Conservation (phyloP, 37 sponge, comb jelly and placozoan genomes). For the Hexactinellida sp. region DNA sequence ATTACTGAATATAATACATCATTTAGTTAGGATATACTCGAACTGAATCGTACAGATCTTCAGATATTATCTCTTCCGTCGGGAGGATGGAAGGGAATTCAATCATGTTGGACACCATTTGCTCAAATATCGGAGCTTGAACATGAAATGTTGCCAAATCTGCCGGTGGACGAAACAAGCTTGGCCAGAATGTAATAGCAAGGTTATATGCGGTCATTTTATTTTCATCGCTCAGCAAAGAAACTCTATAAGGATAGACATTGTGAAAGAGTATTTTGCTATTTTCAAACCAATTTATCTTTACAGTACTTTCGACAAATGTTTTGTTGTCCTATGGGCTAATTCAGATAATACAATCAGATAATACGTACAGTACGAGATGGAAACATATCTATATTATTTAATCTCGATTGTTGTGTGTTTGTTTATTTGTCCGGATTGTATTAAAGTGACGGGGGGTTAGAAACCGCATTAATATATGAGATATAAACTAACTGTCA, state of each 20-base stretch:
- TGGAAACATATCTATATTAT: no score
- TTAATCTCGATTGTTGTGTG: no score
- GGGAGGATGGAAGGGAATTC: neutral
- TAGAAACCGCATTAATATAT: no score
- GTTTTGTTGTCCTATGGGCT: no score
- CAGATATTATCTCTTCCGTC: neutral
- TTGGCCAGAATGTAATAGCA: conserved; percentile 1
- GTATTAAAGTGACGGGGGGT: no score
- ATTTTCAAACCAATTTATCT: no score
- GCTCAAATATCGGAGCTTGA: neutral
- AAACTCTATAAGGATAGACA: neutral
- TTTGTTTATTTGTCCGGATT: no score
- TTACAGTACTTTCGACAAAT: no score
- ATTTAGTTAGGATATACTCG: neutral
- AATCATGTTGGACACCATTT: neutral
- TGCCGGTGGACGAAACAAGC: neutral
- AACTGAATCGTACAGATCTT: neutral
- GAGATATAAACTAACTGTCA: no score
- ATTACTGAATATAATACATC: neutral
- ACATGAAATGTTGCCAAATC: neutral
- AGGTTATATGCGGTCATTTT: neutral
- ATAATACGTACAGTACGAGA: no score
- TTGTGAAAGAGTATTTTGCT: no score
- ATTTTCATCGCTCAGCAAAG: neutral
- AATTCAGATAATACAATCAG: no score